These are phyloP conservation scores for Amphipoea lucens DNA, from an alignment of 2,888 invertebrate species.

Conservation along the genomic window DNA sequence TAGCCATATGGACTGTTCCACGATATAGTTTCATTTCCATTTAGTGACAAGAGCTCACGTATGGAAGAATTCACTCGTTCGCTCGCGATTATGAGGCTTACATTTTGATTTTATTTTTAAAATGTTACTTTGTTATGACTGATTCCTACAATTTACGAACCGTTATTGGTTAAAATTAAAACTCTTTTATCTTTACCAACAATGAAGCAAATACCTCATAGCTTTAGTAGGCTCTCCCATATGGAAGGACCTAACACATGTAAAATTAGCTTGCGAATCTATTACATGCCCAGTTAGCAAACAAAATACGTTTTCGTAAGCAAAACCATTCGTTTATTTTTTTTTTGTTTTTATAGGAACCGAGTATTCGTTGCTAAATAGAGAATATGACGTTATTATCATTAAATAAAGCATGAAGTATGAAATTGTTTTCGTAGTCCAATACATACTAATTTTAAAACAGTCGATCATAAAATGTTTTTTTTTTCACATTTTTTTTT, in stretches of 20 bases:
- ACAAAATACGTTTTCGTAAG: too few relatives aligned
- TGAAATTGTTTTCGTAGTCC: too few relatives aligned
- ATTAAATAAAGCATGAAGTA: background rate
- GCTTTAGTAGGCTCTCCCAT: too few relatives aligned
- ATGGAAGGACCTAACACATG: too few relatives aligned
- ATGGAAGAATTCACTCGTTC: background rate
- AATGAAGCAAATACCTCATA: too few relatives aligned
- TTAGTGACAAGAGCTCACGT: slow-evolving; percentile 13
- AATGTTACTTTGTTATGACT: background rate
- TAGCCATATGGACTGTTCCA: slow-evolving; percentile 29
- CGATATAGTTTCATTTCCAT: slow-evolving; percentile 45
- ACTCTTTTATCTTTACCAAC: too few relatives aligned
- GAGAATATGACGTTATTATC: background rate
- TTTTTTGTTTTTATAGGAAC: too few relatives aligned
- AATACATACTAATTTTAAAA: background rate
- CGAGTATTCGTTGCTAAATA: background rate
- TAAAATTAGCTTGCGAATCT: too few relatives aligned
- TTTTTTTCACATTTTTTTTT: too few relatives aligned
- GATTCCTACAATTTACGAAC: background rate
- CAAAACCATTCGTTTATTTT: too few relatives aligned
- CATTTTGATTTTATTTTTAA: slow-evolving; percentile 8
- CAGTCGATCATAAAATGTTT: background rate
- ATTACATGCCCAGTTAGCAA: too few relatives aligned
- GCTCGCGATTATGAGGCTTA: background rate
- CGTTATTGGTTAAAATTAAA: too few relatives aligned